Base-by-base conservation (phyloP, 2,888 invertebrate species). In the Patella depressa region DNA sequence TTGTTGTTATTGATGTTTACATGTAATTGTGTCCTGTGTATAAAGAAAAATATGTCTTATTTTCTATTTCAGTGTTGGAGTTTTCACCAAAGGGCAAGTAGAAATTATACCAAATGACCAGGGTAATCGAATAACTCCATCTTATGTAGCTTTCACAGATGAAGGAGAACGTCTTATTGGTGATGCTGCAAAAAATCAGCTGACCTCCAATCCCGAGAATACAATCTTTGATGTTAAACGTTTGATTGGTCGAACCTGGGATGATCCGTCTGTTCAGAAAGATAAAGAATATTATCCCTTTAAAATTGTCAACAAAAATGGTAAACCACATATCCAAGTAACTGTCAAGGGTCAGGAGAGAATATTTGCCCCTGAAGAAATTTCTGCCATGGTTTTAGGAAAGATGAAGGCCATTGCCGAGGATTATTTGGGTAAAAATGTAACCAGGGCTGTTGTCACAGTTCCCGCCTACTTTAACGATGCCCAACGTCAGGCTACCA, bases 391-490 rank as follows among this genome's bases (percentile, higher is more conserved):
- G 99, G 98, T 99, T 53, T 94, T 99, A 79, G 94, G 94, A 53
- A 98, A 98, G 93, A 98, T 99, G 98, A 98, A 97, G 94, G 98
- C 98, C 93, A 97, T 97, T 7, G 98, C 98, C 53, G 98, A 98
- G 91, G 97, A 97, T 17, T 98, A 98, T 90, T 94, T 98, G 77
- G 98, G 98, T 84, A 97, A 98, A 93, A 97, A 95, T 88, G 95
- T 97, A 24, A 95, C 94, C 0, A 94, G 96, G 87, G 97, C 97
- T 81, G 97, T 97, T 15, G 96, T 98, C 65, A 98, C 98, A 0
- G 98, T 98, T 2, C 98, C 98, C 11, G 98, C 98, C 55, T 99
- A 99, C 92, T 99, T 99, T 95, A 99, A 99, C 90, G 99, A 99
- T 92, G 98, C 98, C 81, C 99, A 99, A 93, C 95, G 99, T 93